Evolutionary conservation across 2,797 vertebrate genomes (phyloP), one percentile per base, ranked within the genome.

Genomic region (Agapornis canus): DNA sequence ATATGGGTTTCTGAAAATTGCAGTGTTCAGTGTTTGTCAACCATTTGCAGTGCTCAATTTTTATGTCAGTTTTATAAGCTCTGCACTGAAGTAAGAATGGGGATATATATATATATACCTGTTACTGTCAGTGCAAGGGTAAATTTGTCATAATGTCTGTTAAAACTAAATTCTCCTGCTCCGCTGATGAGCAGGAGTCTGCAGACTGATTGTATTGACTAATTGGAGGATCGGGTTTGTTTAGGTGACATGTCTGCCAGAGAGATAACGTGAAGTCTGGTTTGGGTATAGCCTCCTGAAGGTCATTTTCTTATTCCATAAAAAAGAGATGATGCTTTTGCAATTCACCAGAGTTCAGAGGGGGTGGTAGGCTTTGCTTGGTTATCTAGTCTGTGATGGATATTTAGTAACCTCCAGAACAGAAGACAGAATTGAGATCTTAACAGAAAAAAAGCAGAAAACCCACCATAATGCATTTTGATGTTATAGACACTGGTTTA

Each of bases 391-490:
- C 68, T 42, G 10, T 69, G 39, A 65, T 22, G n/a, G 42, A 42
- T 4, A 12, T 43, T 48, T 27, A 61, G 19, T 18, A 77, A 79
- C 5, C 61, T 61, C 26, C 26, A 66, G 43, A 80, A 54, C 11
- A 9, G 72, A 76, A 77, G 31, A 25, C 11, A 63, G 60, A 66
- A 63, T 14, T 69, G 43, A 66, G 51, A 59, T 1, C 10, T 69
- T 52, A 43, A 20, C 11, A 56, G 22, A 60, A 82, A 72, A 72
- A 5, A 60, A 32, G 14, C 12, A 84, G 40, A 26, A 64, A 56
- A 77, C 29, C 0, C 0, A 1, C 0, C 16, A 10, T 21, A 60
- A 45, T 8, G 6, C 6, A 8, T 77, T 82, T 70, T 1, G 2
- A 17, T 56, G 27, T 25, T 60, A 68, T 1, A 56, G 49, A 48